Conservation (phyloP, 2,113 vertebrate species). For the Aspidoscelis tigris region DNA sequence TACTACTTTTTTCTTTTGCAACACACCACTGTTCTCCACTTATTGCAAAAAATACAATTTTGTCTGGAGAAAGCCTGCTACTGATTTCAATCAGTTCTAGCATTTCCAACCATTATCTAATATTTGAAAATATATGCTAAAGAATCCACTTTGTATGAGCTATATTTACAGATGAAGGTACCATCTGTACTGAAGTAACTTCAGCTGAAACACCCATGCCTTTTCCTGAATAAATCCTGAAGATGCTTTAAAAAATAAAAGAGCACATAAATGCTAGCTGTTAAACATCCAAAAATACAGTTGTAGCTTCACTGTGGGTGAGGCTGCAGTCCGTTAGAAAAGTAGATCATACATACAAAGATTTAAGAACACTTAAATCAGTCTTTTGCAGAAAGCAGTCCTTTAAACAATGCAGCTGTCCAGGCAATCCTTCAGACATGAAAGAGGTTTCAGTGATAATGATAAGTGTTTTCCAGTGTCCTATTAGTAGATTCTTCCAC, state of each 20-base stretch:
- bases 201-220: constrained; percentile 69
- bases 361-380: constrained; percentile 83
- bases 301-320: constrained; percentile 79
- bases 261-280: constrained; percentile 62
- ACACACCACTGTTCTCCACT: constrained; percentile 72
- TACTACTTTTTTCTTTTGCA: constrained; percentile 34
- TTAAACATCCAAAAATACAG: constrained; percentile 83
- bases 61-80: constrained; percentile 64
- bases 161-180: constrained; percentile 65
- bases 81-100: constrained; percentile 54
- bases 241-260: constrained; percentile 73
- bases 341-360: constrained; percentile 88
- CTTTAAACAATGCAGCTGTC: constrained; percentile 70
- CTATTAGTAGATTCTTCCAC: constrained; percentile 92
- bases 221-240: constrained; percentile 69
- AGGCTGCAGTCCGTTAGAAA: constrained; percentile 82
- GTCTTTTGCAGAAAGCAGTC: constrained; percentile 81
- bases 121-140: constrained; percentile 58
- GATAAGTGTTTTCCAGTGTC: constrained; percentile 46
- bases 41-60: constrained; percentile 61
- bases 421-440: constrained; percentile 71
- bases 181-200: constrained; percentile 68
- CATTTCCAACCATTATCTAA: constrained; percentile 67
- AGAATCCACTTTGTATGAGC: constrained; percentile 64
- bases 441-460: constrained; percentile 54